Evolutionary conservation across 2,888 invertebrate species (phyloP), one percentile per base, ranked within the genome.

Genomic region (Drosophila pegasa): DNA sequence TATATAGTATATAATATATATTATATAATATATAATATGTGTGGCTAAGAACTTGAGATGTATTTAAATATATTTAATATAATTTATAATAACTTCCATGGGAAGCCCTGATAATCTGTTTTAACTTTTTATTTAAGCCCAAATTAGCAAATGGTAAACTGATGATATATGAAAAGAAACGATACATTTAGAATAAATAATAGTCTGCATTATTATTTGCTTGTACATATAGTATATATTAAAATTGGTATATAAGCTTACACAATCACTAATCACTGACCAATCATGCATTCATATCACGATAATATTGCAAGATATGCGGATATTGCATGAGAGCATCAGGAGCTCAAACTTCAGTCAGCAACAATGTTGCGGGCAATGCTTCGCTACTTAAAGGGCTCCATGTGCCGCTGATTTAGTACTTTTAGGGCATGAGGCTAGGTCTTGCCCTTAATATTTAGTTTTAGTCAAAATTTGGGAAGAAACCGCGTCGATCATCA

Each of bases 281-380:
- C 4, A 12, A 38, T 1, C 4, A 12, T 2, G 18, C 38, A n/a
- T 2, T 8, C 22, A 29, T 29, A 18, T 18, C 18, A 18, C 18
- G 2, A 6, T 1, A 12, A 18, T 29, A 12, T 16, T 16, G 27
- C 10, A 47, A 29, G 29, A 18, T 47, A 9, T 9, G 7, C 27
- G 27, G 16, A 47, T 48, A 20, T 33, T 33, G 1, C 14, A 20
- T 1, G 33, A n/a, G 4, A 14, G 20, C 20, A 48, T n/a, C 31
- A 33, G 20, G 8, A 48, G 33, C 31, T n/a, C n/a, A 9, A 22
- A 20, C 20, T 20, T 31, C 33, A 33, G 20, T 14, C 14, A 14
- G 20, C n/a, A 20, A 31, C n/a, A 48, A 22, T 48, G 20, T 31
- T 48, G n/a, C 48, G n/a, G 20, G 48, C 31, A 48, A 20, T 9